Conservation (phyloP, 2,113 vertebrate genomes). For the Antennarius striatus region DNA sequence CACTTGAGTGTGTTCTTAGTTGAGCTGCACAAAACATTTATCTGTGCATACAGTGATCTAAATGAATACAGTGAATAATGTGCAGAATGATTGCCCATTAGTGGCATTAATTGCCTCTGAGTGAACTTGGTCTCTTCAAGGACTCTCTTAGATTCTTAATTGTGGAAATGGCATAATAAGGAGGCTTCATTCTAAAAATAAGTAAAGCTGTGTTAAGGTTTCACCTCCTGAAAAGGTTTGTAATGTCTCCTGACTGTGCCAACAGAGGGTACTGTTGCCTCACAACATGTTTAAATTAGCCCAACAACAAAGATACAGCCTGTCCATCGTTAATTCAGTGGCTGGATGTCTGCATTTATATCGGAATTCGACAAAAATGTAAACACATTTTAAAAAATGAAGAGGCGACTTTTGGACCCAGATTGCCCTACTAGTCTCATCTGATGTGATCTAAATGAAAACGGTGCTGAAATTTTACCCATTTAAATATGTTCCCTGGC, state of each 20-base stretch:
- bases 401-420: constrained; percentile 11
- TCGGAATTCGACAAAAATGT: too few species aligned
- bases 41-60: constrained; percentile 27
- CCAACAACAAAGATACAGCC: constrained; percentile 57
- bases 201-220: constrained; percentile 20
- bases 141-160: constrained; percentile 43
- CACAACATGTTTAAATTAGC: constrained; percentile 59
- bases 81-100: constrained; percentile 55
- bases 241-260: constrained; percentile 49
- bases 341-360: background rate
- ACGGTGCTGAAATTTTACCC: too few species aligned
- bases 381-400: background rate
- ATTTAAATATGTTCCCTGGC: background rate
- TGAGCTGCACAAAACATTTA: constrained; percentile 33
- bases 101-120: constrained; percentile 54
- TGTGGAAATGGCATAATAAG: constrained; percentile 43
- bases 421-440: background rate
- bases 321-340: constrained; percentile 16
- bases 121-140: constrained; percentile 50
- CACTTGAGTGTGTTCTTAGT: constrained; percentile 20
- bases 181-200: constrained; percentile 52
- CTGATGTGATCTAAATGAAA: background rate
- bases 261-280: constrained; percentile 80
- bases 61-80: constrained; percentile 42
- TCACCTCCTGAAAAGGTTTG: constrained; percentile 13